phyloP scores from a whole-genome alignment of 2,797 vertebrate genomes.

The Rhinophrynus dorsalis region DNA sequence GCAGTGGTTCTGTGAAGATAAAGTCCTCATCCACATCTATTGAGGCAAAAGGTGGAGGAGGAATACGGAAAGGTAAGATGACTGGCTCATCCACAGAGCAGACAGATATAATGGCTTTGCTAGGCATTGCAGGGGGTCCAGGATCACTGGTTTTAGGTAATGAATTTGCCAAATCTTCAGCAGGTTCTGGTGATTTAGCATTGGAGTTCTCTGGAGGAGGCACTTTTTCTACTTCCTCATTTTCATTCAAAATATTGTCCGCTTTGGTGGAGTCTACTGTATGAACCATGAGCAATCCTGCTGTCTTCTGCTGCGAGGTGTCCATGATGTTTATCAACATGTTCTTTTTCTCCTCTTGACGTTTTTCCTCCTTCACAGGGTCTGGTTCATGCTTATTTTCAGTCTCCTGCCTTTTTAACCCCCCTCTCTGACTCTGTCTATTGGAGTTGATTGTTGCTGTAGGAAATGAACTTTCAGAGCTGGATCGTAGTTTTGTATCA shows the following conservation, averaged over 20 bases:
- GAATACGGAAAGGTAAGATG: slow-evolving; percentile 89
- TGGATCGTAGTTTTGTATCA: slow-evolving; percentile 92
- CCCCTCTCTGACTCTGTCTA: slow-evolving; percentile 74
- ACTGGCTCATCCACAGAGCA: slow-evolving; percentile 87
- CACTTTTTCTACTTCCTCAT: slow-evolving; percentile 57
- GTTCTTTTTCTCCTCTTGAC: slow-evolving; percentile 83
- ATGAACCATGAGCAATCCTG: slow-evolving; percentile 94
- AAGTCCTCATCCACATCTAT: slow-evolving; percentile 97
- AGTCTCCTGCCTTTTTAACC: slow-evolving; percentile 80
- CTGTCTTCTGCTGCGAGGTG: slow-evolving; percentile 80
- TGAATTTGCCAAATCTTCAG: slow-evolving; percentile 65
- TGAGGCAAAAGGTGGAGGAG: slow-evolving; percentile 87
- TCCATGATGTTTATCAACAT: slow-evolving; percentile 78
- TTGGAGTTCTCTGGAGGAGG: slow-evolving; percentile 63
- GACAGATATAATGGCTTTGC: slow-evolving; percentile 79
- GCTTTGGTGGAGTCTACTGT: slow-evolving; percentile 71
- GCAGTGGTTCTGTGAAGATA: slow-evolving; percentile 89
- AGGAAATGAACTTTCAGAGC: slow-evolving; percentile 79
- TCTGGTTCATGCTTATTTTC: slow-evolving; percentile 87
- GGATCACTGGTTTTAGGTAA: slow-evolving; percentile 61
- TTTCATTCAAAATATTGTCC: slow-evolving; percentile 67
- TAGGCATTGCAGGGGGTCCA: slow-evolving; percentile 61
- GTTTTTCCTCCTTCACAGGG: slow-evolving; percentile 70
- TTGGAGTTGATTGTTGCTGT: slow-evolving; percentile 70
- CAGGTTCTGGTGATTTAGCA: slow-evolving; percentile 69